Evolutionary conservation across 1,140 invertebrate genomes (phyloP), one percentile per base, ranked within the genome.

Genomic region (Carposina sasakii): DNA sequence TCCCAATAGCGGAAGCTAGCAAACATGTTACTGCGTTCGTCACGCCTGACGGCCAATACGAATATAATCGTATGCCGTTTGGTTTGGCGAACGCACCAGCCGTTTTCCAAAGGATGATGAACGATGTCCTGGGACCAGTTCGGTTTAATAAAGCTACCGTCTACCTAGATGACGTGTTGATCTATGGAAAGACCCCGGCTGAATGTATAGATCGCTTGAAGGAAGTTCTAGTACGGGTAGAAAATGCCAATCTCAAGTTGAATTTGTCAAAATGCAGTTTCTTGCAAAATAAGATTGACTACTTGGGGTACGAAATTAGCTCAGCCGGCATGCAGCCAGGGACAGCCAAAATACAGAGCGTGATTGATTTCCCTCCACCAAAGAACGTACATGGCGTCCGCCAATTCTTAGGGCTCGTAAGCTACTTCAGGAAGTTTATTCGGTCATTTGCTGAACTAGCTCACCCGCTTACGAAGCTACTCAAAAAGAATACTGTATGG

Each of bases 41-140:
- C 22, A 39, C 36, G 3, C 36, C 36, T n/a, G 52, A 67, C 33
- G 74, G 71, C 5, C 60, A 67, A 12, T 86, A 47, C 17, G 52
- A 37, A 39, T 75, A 9, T 17, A 31, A 21, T 0, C 51, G 2
- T 49, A 64, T 63, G 8, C 65, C 65, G 9, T 73, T 73, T 52
- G 62, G 70, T 9, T 26, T 70, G 2, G 56, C 50, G 9, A 71
- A 63, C 49, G 60, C 60, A 0, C 58, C 61, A 2, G 26, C 54
- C 3, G 56, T 66, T 17, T 68, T 70, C 36, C 58, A 63, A 36
- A 36, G 51, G 21, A 49, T 48, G 33, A 52, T 64, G 12, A 62
- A 52, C 12, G 48, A 37, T 10, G 16, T 31, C 9, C 33, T 47
- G 1, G 45, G 45, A 13, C 1, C 23, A 8, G 31, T 8, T 1